Evolutionary conservation across 1,140 invertebrate genomes (phyloP).

Genomic region (Ptiloglossa arizonensis): DNA sequence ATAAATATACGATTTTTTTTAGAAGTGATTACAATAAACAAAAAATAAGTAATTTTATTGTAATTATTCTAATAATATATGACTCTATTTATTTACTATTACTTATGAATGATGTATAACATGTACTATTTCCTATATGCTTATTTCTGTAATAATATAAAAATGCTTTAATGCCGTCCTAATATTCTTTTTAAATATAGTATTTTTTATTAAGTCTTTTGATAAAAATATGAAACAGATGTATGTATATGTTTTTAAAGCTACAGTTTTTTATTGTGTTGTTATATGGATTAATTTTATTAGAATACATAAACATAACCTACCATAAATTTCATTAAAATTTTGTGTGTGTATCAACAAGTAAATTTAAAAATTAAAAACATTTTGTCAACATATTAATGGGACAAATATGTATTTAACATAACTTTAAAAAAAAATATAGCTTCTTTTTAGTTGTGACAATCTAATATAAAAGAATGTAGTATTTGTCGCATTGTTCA

Average conservation of each 20-base stretch:
- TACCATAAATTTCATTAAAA: neutral
- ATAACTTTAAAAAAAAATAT: slow-evolving; percentile 8
- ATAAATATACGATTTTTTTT: neutral
- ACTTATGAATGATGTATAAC: neutral
- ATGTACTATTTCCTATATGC: neutral
- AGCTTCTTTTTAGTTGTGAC: neutral
- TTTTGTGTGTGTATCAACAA: neutral
- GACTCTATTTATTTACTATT: neutral
- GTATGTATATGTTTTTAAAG: neutral
- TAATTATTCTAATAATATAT: neutral
- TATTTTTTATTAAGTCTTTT: neutral
- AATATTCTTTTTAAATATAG: neutral
- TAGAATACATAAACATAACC: slow-evolving; percentile 57
- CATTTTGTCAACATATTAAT: neutral
- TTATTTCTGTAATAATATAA: neutral
- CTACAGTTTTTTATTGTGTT: neutral
- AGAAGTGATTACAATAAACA: neutral
- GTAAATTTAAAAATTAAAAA: neutral
- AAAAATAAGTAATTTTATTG: neutral
- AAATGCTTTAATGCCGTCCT: neutral
- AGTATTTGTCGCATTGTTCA: neutral
- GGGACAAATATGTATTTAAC: neutral
- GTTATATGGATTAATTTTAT: neutral
- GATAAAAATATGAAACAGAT: neutral
- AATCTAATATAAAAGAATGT: neutral